These are phyloP conservation scores for Hermaeophaga mercurialis DNA, from an alignment of 2,888 invertebrate species.

Conservation along the genomic window DNA sequence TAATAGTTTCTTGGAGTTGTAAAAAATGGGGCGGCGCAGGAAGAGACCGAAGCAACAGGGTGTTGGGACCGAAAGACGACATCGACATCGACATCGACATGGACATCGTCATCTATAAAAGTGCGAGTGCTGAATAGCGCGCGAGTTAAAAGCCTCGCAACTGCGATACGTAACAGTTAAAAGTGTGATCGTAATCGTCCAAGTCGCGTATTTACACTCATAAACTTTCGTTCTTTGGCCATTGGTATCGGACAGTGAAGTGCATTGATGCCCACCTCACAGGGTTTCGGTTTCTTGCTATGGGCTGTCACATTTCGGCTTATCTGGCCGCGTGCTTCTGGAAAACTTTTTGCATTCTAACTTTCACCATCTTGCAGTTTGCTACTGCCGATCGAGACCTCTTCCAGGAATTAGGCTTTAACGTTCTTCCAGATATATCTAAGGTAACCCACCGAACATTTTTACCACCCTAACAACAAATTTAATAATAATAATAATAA, in stretches of 20 bases:
- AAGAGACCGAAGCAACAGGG: constrained; percentile 19
- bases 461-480: too few species aligned
- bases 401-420: constrained; percentile 51
- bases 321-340: constrained; percentile 48
- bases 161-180: constrained; percentile 8
- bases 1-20: constrained; percentile 17
- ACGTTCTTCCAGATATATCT: constrained; percentile 50
- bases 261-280: constrained; percentile 32
- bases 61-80: constrained; percentile 15
- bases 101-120: constrained; percentile 44
- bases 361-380: constrained; percentile 35
- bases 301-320: constrained; percentile 49
- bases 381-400: constrained; percentile 45
- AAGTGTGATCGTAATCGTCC: background rate
- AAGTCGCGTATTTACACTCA: constrained; percentile 2
- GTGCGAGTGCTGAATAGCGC: constrained; percentile 47
- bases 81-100: constrained; percentile 17
- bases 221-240: constrained; percentile 8
- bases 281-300: constrained; percentile 38
- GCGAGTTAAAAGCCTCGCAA: constrained; percentile 46
- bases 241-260: constrained; percentile 18
- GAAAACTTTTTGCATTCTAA: constrained; percentile 50
- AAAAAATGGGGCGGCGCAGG: constrained; percentile 5
- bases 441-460: too few species aligned
- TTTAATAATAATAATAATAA: too few species aligned